Conservation (phyloP, 2,113 vertebrate genomes). For the Rafetus swinhoei region DNA sequence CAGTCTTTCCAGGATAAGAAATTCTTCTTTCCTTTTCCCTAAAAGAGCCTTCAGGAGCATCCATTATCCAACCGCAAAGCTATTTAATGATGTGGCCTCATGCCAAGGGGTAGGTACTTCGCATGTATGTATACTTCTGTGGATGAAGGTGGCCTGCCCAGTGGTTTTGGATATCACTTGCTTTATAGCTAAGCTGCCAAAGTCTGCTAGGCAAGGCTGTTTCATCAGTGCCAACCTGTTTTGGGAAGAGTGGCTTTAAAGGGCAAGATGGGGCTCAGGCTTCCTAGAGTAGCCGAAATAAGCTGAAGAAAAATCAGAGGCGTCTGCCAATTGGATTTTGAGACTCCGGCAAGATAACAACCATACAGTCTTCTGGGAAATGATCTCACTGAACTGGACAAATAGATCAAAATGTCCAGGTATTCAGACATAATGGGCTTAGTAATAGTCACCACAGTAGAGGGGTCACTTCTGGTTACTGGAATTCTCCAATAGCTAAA, state of each 20-base stretch:
- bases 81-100: neutral
- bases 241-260: neutral
- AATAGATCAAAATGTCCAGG: conserved; percentile 47
- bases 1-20: neutral
- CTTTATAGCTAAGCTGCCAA: neutral
- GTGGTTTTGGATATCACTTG: neutral
- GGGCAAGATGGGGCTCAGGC: neutral
- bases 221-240: neutral
- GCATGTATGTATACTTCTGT: neutral
- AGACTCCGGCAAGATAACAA: conserved; percentile 25
- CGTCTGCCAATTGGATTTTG: conserved; percentile 54
- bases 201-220: neutral
- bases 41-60: neutral
- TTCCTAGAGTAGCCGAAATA: conserved; percentile 15
- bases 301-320: conserved; percentile 17
- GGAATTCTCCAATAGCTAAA: neutral
- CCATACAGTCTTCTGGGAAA: conserved; percentile 65
- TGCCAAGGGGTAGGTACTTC: neutral
- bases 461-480: neutral
- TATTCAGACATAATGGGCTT: conserved; percentile 18
- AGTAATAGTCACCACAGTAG: conserved; percentile 8
- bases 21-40: neutral
- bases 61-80: neutral
- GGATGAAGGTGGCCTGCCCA: neutral
- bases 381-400: conserved; percentile 43